Base-by-base conservation (phyloP, 2,797 vertebrate genomes). In the Onychomys arenicola region DNA sequence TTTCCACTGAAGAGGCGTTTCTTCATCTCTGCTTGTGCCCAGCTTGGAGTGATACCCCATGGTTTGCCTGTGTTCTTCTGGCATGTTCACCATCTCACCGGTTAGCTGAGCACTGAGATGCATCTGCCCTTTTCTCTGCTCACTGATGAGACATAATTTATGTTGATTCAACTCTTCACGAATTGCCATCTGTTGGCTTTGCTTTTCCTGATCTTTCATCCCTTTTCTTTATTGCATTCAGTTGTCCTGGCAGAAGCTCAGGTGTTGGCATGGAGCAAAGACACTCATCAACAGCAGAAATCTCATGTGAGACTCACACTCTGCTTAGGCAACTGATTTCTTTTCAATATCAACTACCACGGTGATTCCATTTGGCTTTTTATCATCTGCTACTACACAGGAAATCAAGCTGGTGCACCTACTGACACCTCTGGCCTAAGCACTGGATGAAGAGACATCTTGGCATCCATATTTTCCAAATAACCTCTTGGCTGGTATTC, bases 131-230 rank as follows among this genome's bases (percentile, higher is more conserved):
- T 91, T 97, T 73, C 21, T 89, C 71, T 84, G 91, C 96, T 94
- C 90, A 49, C 92, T 97, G 95, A 96, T 93, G 91, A 98, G 96
- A 88, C 97, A 71, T 90, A 75, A 93, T 90, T 96, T 96, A 96
- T 52, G 7, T 95, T 96, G 61, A 96, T 97, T 98, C 96, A 91
- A 46, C 86, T 98, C 98, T 96, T 97, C 89, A 85, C 67, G 95
- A 95, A 93, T 97, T 96, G 37, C 97, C 98, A 98, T 97, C 97
- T 98, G 98, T 94, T 95, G 96, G 85, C 59, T 96, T 95, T 29
- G 78, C 80, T 95, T 97, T 94, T 95, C 94, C 96, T 88, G 94
- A 27, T 91, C 95, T 94, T 55, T 93, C 81, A 88, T 97, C 96
- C 95, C 88, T 3, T 34, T 89, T 94, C 91, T 96, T 93, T 95